Base-by-base conservation (phyloP, 2,113 vertebrate species). In the Zosterops japonicus region DNA sequence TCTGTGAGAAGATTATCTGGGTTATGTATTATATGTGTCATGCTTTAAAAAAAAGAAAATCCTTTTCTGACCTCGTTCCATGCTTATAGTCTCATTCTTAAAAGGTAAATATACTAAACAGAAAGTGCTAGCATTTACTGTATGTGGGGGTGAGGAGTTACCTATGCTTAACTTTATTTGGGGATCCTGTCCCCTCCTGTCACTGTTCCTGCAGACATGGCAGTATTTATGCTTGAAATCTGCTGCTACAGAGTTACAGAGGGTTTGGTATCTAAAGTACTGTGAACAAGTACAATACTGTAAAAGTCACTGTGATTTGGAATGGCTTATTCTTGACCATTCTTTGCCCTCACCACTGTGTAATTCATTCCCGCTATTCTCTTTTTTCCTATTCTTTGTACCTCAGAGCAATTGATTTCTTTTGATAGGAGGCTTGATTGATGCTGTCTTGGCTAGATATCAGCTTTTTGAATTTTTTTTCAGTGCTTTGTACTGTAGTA, bases 1-100 rank as follows among this genome's bases (percentile, higher is more conserved):
- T 49, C 63, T 83, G 36, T 69, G 75, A 85, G 90, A 88, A 96
- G 92, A 91, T 90, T 90, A 72, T 87, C 49, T 65, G 31, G 61
- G 79, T 94, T 93, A 88, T 61, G 75, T 57, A 80, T 85, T 94
- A 68, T 23, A 60, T 49, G 50, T 80, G 70, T 65, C 57, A 57
- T 42, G 63, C 7, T 89, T 80, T 31, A 11, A 42, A 67, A 67
- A 49, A 75, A 53, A 59, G 79, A 95, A 89, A 93, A 91, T 89
- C 39, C 39, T 93, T 87, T 89, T 74, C 83, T 93, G 90, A 71
- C 69, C 69, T 87, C 72, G 31, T 93, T 94, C 44, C 8, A 9
- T 68, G 35, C 29, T 75, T 75, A 12, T 4, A 56, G 33, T 59
- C 42, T 88, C 29, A 46, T 52, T 89, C 70, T 84, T 76, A 52